These are phyloP conservation scores for Beris morrisii DNA, from an alignment of 2,888 invertebrate genomes.

Conservation along the genomic window DNA sequence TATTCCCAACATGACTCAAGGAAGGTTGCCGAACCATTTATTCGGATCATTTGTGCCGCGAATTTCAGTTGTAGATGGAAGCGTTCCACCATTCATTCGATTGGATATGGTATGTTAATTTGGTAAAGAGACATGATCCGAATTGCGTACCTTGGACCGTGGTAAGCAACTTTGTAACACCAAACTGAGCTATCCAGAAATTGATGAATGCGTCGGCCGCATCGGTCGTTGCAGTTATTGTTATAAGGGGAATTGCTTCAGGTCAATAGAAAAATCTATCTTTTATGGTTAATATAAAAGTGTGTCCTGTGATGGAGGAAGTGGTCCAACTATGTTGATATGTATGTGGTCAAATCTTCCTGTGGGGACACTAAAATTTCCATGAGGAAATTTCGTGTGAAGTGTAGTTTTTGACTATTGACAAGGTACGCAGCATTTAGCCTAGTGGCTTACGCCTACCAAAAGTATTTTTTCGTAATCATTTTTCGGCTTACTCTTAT, in stretches of 20 bases:
- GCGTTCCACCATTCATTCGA: constrained; percentile 20
- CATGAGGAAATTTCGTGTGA: background rate
- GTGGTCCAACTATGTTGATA: background rate
- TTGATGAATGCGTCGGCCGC: background rate
- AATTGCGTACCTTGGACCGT: constrained; percentile 35
- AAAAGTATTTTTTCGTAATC: no score
- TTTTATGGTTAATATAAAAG: background rate
- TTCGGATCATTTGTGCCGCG: background rate
- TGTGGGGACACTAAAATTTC: background rate
- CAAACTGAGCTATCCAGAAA: constrained; percentile 35
- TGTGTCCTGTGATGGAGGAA: background rate
- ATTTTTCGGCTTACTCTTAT: no score
- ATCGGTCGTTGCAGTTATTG: background rate
- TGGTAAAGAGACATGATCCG: constrained; percentile 7
- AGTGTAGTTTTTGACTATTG: no score
- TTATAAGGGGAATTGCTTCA: constrained; percentile 1
- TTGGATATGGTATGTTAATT: no score
- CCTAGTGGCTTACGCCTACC: no score
- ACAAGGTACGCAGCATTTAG: no score
- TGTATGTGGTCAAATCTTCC: background rate
- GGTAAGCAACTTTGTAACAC: constrained; percentile 28
- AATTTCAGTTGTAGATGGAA: constrained; percentile 33
- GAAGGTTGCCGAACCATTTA: constrained; percentile 9
- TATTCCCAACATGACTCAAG: constrained; percentile 33
- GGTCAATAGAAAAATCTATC: background rate